Percentiles rank a stretch among this genome's conserved stretches.
Conservation (phyloP, 2,797 vertebrate species). For the Clarias pachynema region DNA sequence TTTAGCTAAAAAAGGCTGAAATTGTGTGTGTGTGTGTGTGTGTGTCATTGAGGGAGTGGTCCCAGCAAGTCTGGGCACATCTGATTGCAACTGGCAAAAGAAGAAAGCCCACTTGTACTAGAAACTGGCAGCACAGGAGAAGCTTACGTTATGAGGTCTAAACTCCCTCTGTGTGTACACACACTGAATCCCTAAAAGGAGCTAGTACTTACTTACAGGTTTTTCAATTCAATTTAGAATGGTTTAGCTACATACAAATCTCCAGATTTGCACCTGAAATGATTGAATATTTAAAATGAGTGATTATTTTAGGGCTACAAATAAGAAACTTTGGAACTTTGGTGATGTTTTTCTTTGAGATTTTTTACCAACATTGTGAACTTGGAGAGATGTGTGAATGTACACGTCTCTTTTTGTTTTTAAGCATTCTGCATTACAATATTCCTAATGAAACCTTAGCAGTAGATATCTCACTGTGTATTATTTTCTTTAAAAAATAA, state of each 20-base stretch:
- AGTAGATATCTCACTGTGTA: neutral
- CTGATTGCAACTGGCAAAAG: conserved; percentile 75
- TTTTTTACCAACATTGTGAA: neutral
- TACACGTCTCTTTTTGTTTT: neutral
- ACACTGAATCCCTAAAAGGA: conserved; percentile 9
- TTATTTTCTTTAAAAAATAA: neutral
- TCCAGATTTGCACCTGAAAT: neutral
- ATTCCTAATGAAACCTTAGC: too few relatives aligned
- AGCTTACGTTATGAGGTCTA: conserved; percentile 49
- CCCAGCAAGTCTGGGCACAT: conserved; percentile 71
- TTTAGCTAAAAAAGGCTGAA: neutral
- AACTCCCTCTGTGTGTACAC: conserved; percentile 8
- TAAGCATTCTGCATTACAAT: neutral
- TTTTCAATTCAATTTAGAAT: neutral
- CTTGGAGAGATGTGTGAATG: neutral
- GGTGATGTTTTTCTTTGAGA: neutral
- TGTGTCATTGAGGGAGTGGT: conserved; percentile 38
- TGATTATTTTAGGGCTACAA: neutral
- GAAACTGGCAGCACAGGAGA: conserved; percentile 66
- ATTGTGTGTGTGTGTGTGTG: neutral
- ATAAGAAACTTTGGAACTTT: neutral
- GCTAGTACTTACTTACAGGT: neutral
- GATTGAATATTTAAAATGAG: neutral
- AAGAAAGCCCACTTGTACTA: conserved; percentile 69
- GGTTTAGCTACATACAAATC: neutral